Base-by-base conservation (phyloP, 2,797 vertebrate species). In the Falco naumanni region DNA sequence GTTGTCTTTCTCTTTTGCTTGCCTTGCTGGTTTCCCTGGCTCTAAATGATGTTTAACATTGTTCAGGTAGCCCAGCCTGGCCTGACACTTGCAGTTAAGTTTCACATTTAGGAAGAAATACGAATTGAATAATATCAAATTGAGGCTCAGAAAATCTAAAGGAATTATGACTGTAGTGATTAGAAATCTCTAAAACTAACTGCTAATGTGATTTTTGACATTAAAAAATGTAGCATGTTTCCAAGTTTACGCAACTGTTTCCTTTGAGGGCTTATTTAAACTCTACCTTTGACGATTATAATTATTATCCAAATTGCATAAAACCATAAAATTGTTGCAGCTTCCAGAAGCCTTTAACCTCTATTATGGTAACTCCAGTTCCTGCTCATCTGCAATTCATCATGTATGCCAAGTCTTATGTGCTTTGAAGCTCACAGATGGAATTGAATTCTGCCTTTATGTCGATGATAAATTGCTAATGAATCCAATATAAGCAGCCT, bases 381-480 rank as follows among this genome's bases (percentile, higher is more conserved):
- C 34, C 81, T 89, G 20, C 57, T 92, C 72, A 65, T 89, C 60
- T 78, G 87, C 47, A 97, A 75, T 93, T 92, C 71, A 90, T 91
- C 68, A 89, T 54, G 34, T 88, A 56, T 0, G 5, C 47, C 51
- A 74, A 66, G 29, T 59, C 43, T 65, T 84, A 63, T 21, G 45
- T 80, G 41, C 26, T n/a, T 60, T 87, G 78, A 65, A 87, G 28
- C 84, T 97, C 56, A 33, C 87, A 69, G 77, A 77, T 61, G 25
- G 69, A 94, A 91, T 63, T 86, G 61, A 61, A 69, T 71, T 95
- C 89, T 82, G 47, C 89, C 54, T 88, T 94, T 90, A 89, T 6
- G 31, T 93, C 12, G 8, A 59, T 90, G 92, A 95, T 89, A 94
- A 95, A 96, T 95, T 93, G 88, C 71, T 93, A 78, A 87, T 92